These are phyloP conservation scores for Halcyon badia DNA, from an alignment of 2,797 vertebrate genomes.

Conservation along the genomic window DNA sequence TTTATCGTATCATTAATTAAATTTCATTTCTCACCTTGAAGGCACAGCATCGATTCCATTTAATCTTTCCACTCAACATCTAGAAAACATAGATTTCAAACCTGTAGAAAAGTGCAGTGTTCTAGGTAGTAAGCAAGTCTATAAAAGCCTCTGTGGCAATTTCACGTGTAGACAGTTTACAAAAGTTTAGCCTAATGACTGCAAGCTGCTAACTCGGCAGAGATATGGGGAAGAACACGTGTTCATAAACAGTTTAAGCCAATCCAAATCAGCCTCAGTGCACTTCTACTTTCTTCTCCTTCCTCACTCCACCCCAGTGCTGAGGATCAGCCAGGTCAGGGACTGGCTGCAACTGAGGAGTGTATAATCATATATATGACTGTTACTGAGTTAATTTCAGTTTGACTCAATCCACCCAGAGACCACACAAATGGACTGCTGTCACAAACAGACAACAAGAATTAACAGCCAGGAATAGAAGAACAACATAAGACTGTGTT, in stretches of 20 bases:
- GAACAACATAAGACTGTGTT: neutral
- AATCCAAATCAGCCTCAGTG: neutral
- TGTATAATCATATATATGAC: neutral
- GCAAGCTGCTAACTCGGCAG: neutral
- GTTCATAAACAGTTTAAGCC: neutral
- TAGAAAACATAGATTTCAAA: neutral
- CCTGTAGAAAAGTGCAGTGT: neutral
- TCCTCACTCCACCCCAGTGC: neutral
- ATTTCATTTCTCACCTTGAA: neutral
- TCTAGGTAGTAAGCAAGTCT: neutral
- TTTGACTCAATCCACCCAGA: neutral
- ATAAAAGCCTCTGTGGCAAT: neutral
- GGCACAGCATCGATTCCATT: neutral
- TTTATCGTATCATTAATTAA: neutral
- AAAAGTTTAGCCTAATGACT: neutral
- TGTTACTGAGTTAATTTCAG: neutral
- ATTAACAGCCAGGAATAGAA: neutral
- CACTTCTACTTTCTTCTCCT: neutral
- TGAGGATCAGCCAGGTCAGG: neutral
- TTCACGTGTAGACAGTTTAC: neutral
- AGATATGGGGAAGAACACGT: neutral
- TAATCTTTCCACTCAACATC: neutral
- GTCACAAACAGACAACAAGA: neutral
- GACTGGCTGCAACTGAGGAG: neutral
- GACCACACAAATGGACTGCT: neutral